A percentile compares a stretch with the other conserved stretches of the same genome.
These are phyloP conservation scores for Apostichopus leukothele DNA, from an alignment of 53 echinoderm and acorn worm genomes.

Conservation along the genomic window DNA sequence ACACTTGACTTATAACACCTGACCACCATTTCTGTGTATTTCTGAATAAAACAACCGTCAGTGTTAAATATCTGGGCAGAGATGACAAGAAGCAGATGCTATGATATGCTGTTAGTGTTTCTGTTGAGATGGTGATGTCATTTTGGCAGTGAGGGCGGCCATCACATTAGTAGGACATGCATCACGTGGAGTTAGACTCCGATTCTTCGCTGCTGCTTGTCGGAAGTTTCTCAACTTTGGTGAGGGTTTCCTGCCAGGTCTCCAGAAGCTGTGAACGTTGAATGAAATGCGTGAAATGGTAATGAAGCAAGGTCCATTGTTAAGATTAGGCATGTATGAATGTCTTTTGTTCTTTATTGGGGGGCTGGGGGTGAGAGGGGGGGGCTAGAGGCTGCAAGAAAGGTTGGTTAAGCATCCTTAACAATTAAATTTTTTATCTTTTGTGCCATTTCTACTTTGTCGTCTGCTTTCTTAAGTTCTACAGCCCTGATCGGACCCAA, in stretches of 20 bases:
- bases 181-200: slow-evolving; percentile 26
- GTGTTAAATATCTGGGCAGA: neutral
- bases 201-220: neutral
- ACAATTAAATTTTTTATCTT: no score
- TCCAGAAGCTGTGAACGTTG: slow-evolving; percentile 33
- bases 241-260: neutral
- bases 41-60: no score
- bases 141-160: slow-evolving; percentile 1
- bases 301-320: neutral
- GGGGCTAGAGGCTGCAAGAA: no score
- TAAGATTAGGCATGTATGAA: no score
- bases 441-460: no score
- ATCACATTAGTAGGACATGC: neutral
- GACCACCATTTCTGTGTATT: no score
- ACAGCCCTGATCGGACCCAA: no score
- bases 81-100: neutral
- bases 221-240: slow-evolving; percentile 26
- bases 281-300: slow-evolving; percentile 19
- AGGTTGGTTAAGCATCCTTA: no score
- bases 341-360: no score
- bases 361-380: no score
- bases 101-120: neutral
- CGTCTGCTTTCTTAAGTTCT: no score
- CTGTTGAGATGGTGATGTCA: slow-evolving; percentile 7
- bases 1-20: no score